Percentiles rank a stretch among this genome's conserved stretches.
These are phyloP conservation scores for Cinclus cinclus DNA, from an alignment of 2,113 vertebrate species.

Conservation along the genomic window DNA sequence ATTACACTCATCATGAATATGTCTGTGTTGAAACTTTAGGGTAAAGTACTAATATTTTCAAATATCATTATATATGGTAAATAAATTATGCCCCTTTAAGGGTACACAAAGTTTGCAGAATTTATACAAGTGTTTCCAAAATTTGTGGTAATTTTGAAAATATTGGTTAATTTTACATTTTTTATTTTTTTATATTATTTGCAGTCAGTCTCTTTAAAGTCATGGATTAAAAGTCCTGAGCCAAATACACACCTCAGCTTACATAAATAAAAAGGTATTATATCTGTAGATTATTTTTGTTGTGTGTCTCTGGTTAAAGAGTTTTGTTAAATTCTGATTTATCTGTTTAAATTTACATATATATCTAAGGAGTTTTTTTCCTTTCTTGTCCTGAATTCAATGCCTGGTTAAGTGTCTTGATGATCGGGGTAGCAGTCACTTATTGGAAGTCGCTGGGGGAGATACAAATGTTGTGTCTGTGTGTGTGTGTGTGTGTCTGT, in stretches of 20 bases:
- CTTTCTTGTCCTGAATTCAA: neutral
- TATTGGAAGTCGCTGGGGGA: neutral
- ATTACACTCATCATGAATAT: neutral
- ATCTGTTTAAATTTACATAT: neutral
- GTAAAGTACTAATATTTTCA: neutral
- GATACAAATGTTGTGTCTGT: fast-evolving
- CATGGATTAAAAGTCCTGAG: constrained; percentile 4
- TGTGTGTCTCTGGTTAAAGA: neutral
- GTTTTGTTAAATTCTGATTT: neutral
- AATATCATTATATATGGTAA: neutral
- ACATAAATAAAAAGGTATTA: constrained; percentile 36
- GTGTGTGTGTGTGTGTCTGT: fast-evolving
- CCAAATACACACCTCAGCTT: constrained; percentile 7
- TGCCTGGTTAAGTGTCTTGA: neutral
- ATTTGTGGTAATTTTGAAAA: neutral
- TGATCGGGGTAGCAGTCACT: fast-evolving
- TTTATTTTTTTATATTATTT: constrained; percentile 41
- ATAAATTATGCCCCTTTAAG: neutral
- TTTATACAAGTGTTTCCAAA: constrained; percentile 26
- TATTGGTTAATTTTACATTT: constrained; percentile 8
- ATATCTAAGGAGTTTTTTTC: neutral
- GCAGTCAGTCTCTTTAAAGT: constrained; percentile 19
- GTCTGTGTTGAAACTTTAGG: neutral
- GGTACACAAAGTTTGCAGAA: neutral
- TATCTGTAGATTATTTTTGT: neutral